Percentiles rank a stretch among this genome's conserved stretches.
Evolutionary conservation across 2,113 vertebrate species (phyloP).

Genomic region (Ochotona curzoniae): DNA sequence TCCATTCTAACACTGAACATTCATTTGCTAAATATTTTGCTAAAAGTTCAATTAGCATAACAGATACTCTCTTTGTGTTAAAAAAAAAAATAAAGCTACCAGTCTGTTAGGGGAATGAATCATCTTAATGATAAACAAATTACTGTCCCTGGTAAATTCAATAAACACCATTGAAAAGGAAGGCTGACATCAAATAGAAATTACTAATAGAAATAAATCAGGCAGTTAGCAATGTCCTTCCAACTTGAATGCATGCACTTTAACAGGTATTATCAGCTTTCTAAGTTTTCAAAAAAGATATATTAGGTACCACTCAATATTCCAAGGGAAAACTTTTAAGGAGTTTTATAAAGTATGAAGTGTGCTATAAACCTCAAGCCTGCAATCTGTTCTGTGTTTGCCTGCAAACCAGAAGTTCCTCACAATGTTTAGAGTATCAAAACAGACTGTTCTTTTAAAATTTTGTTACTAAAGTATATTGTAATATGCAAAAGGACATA

Average conservation of each 20-base stretch:
- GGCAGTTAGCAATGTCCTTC: slow-evolving; percentile 55
- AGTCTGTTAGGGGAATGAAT: slow-evolving; percentile 58
- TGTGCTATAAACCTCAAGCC: slow-evolving; percentile 34
- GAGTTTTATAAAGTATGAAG: slow-evolving; percentile 44
- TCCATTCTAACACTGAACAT: slow-evolving; percentile 16
- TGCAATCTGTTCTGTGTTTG: slow-evolving; percentile 26
- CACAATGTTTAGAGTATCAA: slow-evolving; percentile 21
- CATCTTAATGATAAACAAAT: slow-evolving; percentile 71
- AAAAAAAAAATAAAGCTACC: slow-evolving; percentile 56
- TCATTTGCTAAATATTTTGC: slow-evolving; percentile 61
- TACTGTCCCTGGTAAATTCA: slow-evolving; percentile 68
- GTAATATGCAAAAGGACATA: neutral
- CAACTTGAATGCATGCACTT: slow-evolving; percentile 35
- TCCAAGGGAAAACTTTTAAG: slow-evolving; percentile 42
- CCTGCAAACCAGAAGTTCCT: neutral
- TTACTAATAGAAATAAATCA: slow-evolving; percentile 67
- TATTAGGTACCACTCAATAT: slow-evolving; percentile 2
- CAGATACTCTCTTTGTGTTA: slow-evolving; percentile 27
- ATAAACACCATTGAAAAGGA: slow-evolving; percentile 64
- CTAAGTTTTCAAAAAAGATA: slow-evolving; percentile 63
- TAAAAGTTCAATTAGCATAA: slow-evolving; percentile 39
- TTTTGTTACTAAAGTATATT: neutral
- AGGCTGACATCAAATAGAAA: slow-evolving; percentile 57
- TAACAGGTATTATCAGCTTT: slow-evolving; percentile 50
- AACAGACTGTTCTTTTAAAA: slow-evolving; percentile 10